A percentile compares a stretch with the other conserved stretches of the same genome.
phyloP scores from a whole-genome alignment of 2,113 vertebrate species.

The Ginglymostoma cirratum region DNA sequence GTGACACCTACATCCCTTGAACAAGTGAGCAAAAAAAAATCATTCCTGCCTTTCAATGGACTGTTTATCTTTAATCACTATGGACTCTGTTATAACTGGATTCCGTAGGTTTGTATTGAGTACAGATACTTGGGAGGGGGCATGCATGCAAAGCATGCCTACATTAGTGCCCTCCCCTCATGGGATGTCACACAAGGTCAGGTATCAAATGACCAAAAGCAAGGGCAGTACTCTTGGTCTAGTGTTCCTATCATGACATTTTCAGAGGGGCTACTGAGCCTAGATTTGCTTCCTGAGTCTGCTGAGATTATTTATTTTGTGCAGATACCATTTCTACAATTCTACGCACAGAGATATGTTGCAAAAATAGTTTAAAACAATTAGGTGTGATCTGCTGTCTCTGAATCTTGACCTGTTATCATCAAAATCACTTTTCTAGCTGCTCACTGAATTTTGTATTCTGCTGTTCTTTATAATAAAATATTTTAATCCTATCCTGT shows the following conservation, averaged over 20 bases:
- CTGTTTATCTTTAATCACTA: too few relatives aligned
- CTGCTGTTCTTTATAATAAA: neutral
- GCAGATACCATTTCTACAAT: neutral
- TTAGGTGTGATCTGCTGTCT: neutral
- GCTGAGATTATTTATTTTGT: neutral
- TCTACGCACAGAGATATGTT: neutral
- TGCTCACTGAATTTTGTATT: neutral
- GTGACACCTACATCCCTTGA: too few relatives aligned
- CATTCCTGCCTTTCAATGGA: too few relatives aligned
- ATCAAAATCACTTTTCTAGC: slow-evolving; percentile 12
- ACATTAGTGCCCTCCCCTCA: too few relatives aligned
- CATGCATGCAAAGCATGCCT: neutral
- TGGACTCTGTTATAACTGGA: too few relatives aligned
- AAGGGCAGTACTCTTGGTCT: neutral
- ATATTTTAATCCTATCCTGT: neutral
- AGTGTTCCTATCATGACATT: neutral
- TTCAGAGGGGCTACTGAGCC: neutral
- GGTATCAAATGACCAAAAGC: neutral
- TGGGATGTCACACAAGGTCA: too few relatives aligned
- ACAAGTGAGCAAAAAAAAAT: too few relatives aligned
- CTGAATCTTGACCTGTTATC: slow-evolving; percentile 4
- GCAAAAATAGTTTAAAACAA: neutral
- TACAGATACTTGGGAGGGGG: neutral
- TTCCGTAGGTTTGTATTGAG: too few relatives aligned
- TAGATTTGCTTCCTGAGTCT: neutral